Conservation (phyloP, 2,888 invertebrate genomes). For the Eupithecia abbreviata region DNA sequence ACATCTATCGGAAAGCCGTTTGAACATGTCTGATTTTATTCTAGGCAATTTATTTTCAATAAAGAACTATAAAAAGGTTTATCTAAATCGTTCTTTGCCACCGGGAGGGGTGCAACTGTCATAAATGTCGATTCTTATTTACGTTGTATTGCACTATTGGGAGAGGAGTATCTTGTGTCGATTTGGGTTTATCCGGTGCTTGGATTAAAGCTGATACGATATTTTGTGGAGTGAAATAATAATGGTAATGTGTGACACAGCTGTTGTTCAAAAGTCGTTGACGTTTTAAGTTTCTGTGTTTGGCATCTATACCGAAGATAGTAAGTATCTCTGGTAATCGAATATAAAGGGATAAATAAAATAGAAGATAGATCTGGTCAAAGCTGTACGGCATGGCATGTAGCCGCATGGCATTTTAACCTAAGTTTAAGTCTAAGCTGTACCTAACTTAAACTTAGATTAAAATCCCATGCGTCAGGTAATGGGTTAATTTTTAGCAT, state of each 20-base stretch:
- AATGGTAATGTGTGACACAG: conserved; percentile 5
- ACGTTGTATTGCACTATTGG: conserved; percentile 68
- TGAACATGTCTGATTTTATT: conserved; percentile 81
- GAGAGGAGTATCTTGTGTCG: conserved; percentile 47
- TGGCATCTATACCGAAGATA: background rate
- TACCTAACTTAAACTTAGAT: background rate
- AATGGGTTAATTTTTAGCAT: background rate
- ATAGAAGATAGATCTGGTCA: background rate
- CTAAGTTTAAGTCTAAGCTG: too few species aligned
- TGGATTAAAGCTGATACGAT: conserved; percentile 19
- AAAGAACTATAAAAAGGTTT: conserved; percentile 85
- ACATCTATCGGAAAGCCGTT: conserved; percentile 83
- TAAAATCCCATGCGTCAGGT: background rate
- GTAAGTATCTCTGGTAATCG: background rate
- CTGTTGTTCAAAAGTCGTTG: background rate
- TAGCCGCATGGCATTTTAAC: too few species aligned
- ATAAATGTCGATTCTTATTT: conserved; percentile 80
- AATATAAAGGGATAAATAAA: background rate
- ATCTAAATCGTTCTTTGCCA: conserved; percentile 80
- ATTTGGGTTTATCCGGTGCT: conserved; percentile 28
- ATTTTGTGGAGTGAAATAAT: conserved; percentile 19
- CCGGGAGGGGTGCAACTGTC: conserved; percentile 73
- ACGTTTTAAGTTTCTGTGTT: background rate
- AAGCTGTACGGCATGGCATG: too few species aligned
- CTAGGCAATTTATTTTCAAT: conserved; percentile 85